phyloP scores from a whole-genome alignment of 2,113 vertebrate genomes.

The Callorhinus ursinus region DNA sequence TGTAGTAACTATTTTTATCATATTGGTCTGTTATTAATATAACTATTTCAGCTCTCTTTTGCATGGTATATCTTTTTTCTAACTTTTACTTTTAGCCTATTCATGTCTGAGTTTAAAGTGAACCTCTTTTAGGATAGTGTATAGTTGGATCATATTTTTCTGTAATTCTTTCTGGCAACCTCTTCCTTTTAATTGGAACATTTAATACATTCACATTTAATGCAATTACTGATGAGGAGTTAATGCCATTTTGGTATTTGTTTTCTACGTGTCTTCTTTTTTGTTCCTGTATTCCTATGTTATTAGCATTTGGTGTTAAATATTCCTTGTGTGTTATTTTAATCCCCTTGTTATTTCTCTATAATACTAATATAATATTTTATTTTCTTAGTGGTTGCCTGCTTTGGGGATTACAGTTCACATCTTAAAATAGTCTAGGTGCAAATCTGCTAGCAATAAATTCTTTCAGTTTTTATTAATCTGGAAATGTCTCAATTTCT shows the following conservation, averaged over 20 bases:
- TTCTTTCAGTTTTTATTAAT: not conserved
- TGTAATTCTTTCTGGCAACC: not conserved
- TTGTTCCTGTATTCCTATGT: not conserved
- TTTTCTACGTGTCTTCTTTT: not conserved
- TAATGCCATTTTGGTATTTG: not conserved
- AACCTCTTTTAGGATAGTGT: not conserved
- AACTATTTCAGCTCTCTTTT: not conserved
- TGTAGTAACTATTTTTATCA: not conserved
- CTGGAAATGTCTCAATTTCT: not conserved
- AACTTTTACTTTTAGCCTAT: not conserved
- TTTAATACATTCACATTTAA: not conserved
- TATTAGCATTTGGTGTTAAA: not conserved
- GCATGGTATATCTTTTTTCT: not conserved
- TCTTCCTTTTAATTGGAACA: not conserved
- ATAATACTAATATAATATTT: not conserved
- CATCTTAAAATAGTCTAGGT: not conserved
- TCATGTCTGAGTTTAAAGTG: not conserved
- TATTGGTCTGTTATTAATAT: not conserved
- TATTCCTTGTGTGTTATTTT: not conserved
- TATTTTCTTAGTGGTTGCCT: not conserved
- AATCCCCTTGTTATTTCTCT: not conserved
- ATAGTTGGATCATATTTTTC: not conserved
- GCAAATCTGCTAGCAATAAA: not conserved
- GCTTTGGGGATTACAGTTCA: not conserved
- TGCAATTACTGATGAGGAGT: not conserved